A percentile compares a stretch with the other conserved stretches of the same genome.
phyloP scores from a whole-genome alignment of 2,888 invertebrate species.

The Acanthosepion esculentum region DNA sequence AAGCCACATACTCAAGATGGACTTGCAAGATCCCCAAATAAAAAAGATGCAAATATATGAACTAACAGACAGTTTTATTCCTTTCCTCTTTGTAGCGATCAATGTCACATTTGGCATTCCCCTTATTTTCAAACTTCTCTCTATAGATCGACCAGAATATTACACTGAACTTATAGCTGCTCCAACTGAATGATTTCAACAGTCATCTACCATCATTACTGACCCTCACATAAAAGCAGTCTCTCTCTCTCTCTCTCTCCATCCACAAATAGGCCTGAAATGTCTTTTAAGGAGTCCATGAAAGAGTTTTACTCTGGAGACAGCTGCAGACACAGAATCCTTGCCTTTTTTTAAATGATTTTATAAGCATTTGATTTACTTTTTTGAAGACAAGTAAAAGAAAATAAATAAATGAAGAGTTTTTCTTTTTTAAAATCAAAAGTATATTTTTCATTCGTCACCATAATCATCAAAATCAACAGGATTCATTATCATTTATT shows the following conservation, averaged over 20 bases:
- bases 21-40: conserved; percentile 79
- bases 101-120: conserved; percentile 86
- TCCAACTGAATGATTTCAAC: not conserved
- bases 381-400: not conserved
- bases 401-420: no score
- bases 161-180: conserved; percentile 84
- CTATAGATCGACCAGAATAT: conserved; percentile 87
- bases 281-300: no score
- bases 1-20: conserved; percentile 82
- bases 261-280: not conserved
- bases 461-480: no score
- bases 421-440: no score
- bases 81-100: conserved; percentile 86
- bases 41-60: conserved; percentile 81
- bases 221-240: not conserved
- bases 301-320: not conserved
- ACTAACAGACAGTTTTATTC: conserved; percentile 87
- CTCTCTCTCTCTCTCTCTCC: not conserved
- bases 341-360: not conserved
- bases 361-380: not conserved
- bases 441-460: no score
- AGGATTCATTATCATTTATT: no score
- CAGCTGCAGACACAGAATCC: not conserved
- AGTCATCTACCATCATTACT: no score
- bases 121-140: conserved; percentile 83